phyloP scores from a whole-genome alignment of 2,113 vertebrate genomes.

The Tachysurus vachellii region DNA sequence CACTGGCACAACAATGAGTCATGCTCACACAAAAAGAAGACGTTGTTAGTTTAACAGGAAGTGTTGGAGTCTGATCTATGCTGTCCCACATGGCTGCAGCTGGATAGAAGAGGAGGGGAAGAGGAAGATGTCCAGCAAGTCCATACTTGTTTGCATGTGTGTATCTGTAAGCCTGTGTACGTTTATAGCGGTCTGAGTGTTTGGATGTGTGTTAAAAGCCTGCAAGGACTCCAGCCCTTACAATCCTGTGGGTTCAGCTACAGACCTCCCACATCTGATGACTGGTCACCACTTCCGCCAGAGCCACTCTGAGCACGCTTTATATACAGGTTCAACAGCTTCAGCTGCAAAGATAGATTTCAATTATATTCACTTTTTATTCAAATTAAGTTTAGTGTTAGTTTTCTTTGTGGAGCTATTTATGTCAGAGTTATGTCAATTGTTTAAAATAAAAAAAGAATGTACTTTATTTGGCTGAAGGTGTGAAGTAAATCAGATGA shows the following conservation, averaged over 20 bases:
- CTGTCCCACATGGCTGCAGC: conserved; percentile 6
- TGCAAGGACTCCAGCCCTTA: conserved; percentile 38
- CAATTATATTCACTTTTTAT: too few species aligned
- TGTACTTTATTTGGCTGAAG: neutral
- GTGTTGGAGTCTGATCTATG: conserved; percentile 8
- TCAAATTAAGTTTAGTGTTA: neutral
- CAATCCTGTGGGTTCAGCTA: conserved; percentile 63
- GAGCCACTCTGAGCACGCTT: conserved; percentile 93
- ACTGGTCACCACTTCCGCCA: conserved; percentile 79
- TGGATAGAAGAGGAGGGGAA: conserved; percentile 13
- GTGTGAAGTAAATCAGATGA: neutral
- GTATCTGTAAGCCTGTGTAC: conserved; percentile 42
- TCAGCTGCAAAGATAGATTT: conserved; percentile 78
- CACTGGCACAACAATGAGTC: conserved; percentile 22
- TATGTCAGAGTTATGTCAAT: neutral
- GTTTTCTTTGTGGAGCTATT: neutral
- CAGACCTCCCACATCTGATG: conserved; percentile 83
- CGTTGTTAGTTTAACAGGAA: conserved; percentile 30
- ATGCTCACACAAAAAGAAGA: conserved; percentile 18
- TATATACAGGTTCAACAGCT: conserved; percentile 97
- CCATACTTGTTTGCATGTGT: conserved; percentile 37
- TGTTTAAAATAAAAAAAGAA: neutral
- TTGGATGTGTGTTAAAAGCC: conserved; percentile 52
- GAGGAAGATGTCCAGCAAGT: conserved; percentile 44
- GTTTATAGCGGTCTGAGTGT: conserved; percentile 42